These are phyloP conservation scores for Gastrophysa polygoni DNA, from an alignment of 2,888 invertebrate species.

Conservation along the genomic window DNA sequence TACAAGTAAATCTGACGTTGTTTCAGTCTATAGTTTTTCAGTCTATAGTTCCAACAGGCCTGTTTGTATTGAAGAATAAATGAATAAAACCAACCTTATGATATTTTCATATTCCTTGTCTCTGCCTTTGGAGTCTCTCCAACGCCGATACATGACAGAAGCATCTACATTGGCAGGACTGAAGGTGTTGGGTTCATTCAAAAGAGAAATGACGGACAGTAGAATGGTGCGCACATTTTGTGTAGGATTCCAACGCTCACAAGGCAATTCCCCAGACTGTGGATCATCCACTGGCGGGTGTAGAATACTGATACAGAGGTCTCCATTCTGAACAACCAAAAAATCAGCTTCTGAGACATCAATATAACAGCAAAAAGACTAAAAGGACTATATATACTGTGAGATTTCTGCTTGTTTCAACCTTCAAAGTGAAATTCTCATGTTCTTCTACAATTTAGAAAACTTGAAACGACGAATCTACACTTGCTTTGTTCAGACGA, in stretches of 20 bases:
- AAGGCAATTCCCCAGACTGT: constrained; percentile 97
- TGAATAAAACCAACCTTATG: constrained; percentile 82
- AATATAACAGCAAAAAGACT: too few relatives aligned
- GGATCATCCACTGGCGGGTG: constrained; percentile 99
- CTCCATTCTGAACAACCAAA: constrained; percentile 81
- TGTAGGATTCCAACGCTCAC: constrained; percentile 99
- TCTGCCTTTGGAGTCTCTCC: constrained; percentile 97
- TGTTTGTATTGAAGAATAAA: too few relatives aligned
- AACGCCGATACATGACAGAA: constrained; percentile 98
- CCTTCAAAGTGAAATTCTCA: too few relatives aligned
- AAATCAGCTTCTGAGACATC: too few relatives aligned
- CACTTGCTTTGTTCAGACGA: too few relatives aligned
- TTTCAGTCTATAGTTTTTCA: too few relatives aligned
- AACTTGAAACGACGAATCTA: too few relatives aligned
- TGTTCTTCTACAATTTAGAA: too few relatives aligned
- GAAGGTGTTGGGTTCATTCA: constrained; percentile 99
- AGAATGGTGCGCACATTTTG: constrained; percentile 99
- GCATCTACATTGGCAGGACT: constrained; percentile 99
- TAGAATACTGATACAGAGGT: constrained; percentile 98
- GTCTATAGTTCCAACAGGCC: too few relatives aligned
- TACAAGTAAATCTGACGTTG: too few relatives aligned
- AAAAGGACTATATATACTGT: too few relatives aligned
- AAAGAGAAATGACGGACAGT: constrained; percentile 95
- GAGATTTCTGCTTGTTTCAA: too few relatives aligned
- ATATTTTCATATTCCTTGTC: constrained; percentile 99